Evolutionary conservation across 2,113 vertebrate genomes (phyloP).

Genomic region (Macroglossus sobrinus): DNA sequence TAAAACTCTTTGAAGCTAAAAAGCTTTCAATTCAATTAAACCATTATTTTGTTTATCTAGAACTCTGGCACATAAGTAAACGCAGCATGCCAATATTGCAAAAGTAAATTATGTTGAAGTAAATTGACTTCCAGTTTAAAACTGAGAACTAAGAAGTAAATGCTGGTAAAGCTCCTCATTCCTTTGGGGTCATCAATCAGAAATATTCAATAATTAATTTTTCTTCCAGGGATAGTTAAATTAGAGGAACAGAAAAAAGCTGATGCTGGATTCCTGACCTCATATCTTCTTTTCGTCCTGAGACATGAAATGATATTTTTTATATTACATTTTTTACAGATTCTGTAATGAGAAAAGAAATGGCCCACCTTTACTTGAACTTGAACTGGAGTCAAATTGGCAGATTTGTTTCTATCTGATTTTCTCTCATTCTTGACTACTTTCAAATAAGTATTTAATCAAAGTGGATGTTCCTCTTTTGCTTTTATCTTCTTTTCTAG

Average conservation of each 20-base stretch:
- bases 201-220: background rate
- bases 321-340: background rate
- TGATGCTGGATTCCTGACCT: background rate
- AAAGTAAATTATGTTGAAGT: background rate
- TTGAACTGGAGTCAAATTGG: slow-evolving; percentile 64
- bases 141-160: background rate
- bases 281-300: background rate
- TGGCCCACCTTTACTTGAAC: slow-evolving; percentile 56
- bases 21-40: background rate
- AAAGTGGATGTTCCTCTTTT: background rate
- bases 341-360: background rate
- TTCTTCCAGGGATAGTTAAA: background rate
- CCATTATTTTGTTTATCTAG: background rate
- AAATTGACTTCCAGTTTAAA: background rate
- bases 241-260: background rate
- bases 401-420: slow-evolving; percentile 70
- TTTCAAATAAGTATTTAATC: slow-evolving; percentile 62
- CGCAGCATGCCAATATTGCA: too few relatives aligned
- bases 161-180: background rate
- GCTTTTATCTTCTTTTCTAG: background rate
- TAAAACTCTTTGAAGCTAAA: background rate
- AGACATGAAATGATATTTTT: background rate
- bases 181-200: background rate
- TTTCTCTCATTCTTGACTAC: slow-evolving; percentile 69
- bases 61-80: background rate